phyloP scores from a whole-genome alignment of 2,888 invertebrate species.

The Drosophila robusta region DNA sequence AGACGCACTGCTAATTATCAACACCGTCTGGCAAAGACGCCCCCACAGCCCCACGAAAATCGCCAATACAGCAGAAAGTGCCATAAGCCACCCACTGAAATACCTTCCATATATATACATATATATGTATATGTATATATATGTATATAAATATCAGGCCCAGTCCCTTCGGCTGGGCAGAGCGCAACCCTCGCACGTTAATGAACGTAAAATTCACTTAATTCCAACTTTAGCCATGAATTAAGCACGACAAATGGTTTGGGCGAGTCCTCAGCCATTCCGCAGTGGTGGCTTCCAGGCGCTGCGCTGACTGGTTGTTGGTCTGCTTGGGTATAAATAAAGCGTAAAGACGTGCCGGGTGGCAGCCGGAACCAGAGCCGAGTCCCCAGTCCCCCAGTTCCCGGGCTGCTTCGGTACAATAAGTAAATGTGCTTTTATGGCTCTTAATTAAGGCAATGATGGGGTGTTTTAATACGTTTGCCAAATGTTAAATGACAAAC shows the following conservation, averaged over 20 bases:
- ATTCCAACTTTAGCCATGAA: slow-evolving; percentile 84
- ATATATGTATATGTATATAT: neutral
- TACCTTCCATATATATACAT: neutral
- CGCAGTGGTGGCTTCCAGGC: slow-evolving; percentile 7
- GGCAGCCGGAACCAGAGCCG: neutral
- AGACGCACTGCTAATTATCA: slow-evolving; percentile 76
- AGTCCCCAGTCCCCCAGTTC: too few species aligned
- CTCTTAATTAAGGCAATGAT: slow-evolving; percentile 85
- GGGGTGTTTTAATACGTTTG: slow-evolving; percentile 85
- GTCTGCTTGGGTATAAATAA: slow-evolving; percentile 62
- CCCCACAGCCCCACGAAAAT: slow-evolving; percentile 44
- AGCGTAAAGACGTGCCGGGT: slow-evolving; percentile 69
- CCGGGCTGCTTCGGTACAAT: slow-evolving; percentile 66
- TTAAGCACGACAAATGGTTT: slow-evolving; percentile 80
- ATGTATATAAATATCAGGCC: neutral
- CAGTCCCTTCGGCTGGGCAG: slow-evolving; percentile 10
- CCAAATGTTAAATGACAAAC: slow-evolving; percentile 83
- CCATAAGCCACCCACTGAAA: slow-evolving; percentile 11
- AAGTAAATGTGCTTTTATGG: slow-evolving; percentile 85
- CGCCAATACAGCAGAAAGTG: slow-evolving; percentile 49
- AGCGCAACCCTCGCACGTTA: slow-evolving; percentile 78
- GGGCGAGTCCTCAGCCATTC: slow-evolving; percentile 38
- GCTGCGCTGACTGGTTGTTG: slow-evolving; percentile 10
- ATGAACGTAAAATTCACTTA: slow-evolving; percentile 84
- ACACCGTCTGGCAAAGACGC: slow-evolving; percentile 60